These are phyloP conservation scores for Anthophora plumipes DNA, from an alignment of 2,888 invertebrate genomes.

Conservation along the genomic window DNA sequence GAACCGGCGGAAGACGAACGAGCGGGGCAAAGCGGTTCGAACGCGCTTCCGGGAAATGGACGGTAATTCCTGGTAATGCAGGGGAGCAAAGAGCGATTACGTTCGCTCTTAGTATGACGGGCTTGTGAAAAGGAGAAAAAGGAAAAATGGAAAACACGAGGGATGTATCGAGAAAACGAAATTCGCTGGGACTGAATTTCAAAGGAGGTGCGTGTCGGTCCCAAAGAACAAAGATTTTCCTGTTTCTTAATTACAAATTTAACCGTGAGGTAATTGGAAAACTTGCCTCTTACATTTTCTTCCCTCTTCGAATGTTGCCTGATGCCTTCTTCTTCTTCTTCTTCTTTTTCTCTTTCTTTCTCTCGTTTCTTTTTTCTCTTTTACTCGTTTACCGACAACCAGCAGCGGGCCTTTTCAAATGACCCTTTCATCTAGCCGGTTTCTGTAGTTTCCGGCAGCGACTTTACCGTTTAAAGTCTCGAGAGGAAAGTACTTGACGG, in stretches of 20 bases:
- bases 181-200: constrained; percentile 3
- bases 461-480: not conserved
- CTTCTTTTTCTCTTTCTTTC: not conserved
- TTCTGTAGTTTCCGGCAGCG: not conserved
- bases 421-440: not conserved
- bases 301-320: not conserved
- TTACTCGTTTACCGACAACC: too few relatives aligned
- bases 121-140: too few relatives aligned
- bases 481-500: not conserved
- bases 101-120: constrained; percentile 7
- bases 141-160: not conserved
- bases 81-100: constrained; percentile 32
- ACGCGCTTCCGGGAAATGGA: constrained; percentile 36
- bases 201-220: too few relatives aligned
- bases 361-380: not conserved
- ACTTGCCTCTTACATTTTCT: not conserved
- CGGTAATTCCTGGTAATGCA: constrained; percentile 55
- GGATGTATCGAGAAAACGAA: constrained; percentile 17
- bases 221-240: not conserved
- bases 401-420: not conserved
- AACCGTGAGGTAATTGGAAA: not conserved
- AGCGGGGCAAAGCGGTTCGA: constrained; percentile 53
- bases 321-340: not conserved
- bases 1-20: constrained; percentile 37
- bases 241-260: not conserved